A percentile compares a stretch with the other conserved stretches of the same genome.
Evolutionary conservation across 2,113 vertebrate genomes (phyloP).

Genomic region (Corythoichthys intestinalis): DNA sequence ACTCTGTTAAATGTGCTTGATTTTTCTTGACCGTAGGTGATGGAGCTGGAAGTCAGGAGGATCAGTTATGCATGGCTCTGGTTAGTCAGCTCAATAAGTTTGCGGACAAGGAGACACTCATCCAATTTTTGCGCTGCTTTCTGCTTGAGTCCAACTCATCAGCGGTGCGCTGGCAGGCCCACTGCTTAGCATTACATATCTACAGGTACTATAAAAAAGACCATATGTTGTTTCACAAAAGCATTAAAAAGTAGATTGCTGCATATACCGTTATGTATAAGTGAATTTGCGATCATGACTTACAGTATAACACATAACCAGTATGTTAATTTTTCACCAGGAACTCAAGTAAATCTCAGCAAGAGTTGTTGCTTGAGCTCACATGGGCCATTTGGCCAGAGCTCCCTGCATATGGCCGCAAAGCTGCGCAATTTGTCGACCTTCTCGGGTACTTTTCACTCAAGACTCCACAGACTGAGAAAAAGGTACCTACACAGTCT

Average conservation of each 20-base stretch:
- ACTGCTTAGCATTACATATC: constrained; percentile 93
- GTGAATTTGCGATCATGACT: background rate
- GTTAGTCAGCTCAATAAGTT: constrained; percentile 97
- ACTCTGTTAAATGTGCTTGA: background rate
- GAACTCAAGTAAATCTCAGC: constrained; percentile 94
- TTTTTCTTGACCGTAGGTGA: constrained; percentile 74
- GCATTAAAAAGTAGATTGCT: background rate
- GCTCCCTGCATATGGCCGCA: constrained; percentile 93
- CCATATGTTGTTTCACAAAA: background rate
- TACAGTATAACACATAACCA: background rate
- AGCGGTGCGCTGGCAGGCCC: constrained; percentile 96
- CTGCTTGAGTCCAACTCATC: constrained; percentile 95
- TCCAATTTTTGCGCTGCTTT: constrained; percentile 97
- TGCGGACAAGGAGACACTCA: constrained; percentile 96
- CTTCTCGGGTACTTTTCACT: constrained; percentile 96
- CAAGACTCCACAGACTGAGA: constrained; percentile 97
- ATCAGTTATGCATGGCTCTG: constrained; percentile 92
- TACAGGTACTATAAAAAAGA: constrained; percentile 79
- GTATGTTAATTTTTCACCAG: constrained; percentile 56
- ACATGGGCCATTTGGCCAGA: constrained; percentile 99
- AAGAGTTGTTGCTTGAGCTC: constrained; percentile 90
- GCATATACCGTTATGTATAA: background rate
- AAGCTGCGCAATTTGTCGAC: constrained; percentile 97
- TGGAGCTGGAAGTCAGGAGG: constrained; percentile 86
- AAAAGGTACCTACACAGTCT: constrained; percentile 76